Evolutionary conservation across 2,113 vertebrate genomes (phyloP).

Genomic region (Sterrhoptilus dennistouni): DNA sequence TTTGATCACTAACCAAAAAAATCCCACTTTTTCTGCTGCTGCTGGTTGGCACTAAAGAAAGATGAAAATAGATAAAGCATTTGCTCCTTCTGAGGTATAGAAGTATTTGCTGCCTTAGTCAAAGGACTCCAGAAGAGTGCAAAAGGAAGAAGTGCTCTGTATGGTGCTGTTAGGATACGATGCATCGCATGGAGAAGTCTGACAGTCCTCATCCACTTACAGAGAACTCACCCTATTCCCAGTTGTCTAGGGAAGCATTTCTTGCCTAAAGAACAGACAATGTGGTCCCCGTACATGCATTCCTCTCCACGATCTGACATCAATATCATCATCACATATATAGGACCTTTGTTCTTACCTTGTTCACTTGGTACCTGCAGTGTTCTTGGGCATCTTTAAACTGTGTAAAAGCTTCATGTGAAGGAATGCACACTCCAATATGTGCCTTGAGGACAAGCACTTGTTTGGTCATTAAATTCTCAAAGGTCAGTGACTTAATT

Average conservation of each 20-base stretch:
- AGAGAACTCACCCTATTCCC: not conserved
- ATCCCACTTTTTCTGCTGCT: not conserved
- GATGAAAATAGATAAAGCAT: not conserved
- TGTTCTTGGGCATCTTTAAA: not conserved
- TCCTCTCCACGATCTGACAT: not conserved
- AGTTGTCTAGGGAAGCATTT: not conserved
- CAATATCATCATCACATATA: not conserved
- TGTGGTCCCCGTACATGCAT: not conserved
- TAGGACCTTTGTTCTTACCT: slow-evolving; percentile 35
- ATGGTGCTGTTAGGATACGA: not conserved
- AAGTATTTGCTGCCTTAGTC: not conserved
- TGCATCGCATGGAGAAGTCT: not conserved
- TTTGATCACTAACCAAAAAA: not conserved
- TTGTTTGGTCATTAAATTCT: slow-evolving; percentile 52
- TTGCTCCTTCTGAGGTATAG: not conserved
- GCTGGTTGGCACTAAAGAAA: not conserved
- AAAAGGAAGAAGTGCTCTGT: not conserved
- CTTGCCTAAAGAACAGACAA: not conserved
- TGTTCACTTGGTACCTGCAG: not conserved
- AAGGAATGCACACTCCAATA: not conserved
- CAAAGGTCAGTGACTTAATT: slow-evolving; percentile 58
- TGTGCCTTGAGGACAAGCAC: not conserved
- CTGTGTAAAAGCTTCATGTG: not conserved
- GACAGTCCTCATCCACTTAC: not conserved
- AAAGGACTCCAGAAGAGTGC: not conserved